phyloP scores from a whole-genome alignment of 2,888 invertebrate species.

The Nycteola revayana region DNA sequence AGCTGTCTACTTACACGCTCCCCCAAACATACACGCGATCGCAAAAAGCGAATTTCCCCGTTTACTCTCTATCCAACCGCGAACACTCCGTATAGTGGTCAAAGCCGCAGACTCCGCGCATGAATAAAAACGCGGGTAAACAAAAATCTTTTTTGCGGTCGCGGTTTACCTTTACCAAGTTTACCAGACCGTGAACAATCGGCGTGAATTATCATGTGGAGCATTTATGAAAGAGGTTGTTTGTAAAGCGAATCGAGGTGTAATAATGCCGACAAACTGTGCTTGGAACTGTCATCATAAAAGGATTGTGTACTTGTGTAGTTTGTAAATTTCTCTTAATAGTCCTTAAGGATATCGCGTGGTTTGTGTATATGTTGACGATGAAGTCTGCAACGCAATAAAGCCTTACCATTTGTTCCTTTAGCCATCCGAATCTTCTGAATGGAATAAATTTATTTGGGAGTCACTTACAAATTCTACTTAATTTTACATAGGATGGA shows the following conservation, averaged over 20 bases:
- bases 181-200: conserved; percentile 79
- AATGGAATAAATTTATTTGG: no score
- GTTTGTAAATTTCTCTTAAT: conserved; percentile 62
- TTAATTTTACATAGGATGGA: no score
- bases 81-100: conserved; percentile 58
- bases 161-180: conserved; percentile 73
- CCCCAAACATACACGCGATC: conserved; percentile 66
- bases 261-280: conserved; percentile 55
- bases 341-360: conserved; percentile 35
- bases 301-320: conserved; percentile 59
- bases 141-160: conserved; percentile 76
- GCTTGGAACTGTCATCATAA: conserved; percentile 52
- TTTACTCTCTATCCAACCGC: conserved; percentile 51
- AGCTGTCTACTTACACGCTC: conserved; percentile 66
- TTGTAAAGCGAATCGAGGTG: conserved; percentile 66
- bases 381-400: conserved; percentile 19
- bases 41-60: conserved; percentile 59
- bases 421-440: no score
- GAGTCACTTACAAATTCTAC: no score
- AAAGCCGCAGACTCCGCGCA: conserved; percentile 62
- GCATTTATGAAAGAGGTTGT: conserved; percentile 71
- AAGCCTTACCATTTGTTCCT: no score
- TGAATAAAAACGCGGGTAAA: conserved; percentile 69
- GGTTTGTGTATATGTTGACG: conserved; percentile 37
- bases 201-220: conserved; percentile 74